Conservation (phyloP, 1,140 invertebrate species). For the Bombus vancouverensis region DNA sequence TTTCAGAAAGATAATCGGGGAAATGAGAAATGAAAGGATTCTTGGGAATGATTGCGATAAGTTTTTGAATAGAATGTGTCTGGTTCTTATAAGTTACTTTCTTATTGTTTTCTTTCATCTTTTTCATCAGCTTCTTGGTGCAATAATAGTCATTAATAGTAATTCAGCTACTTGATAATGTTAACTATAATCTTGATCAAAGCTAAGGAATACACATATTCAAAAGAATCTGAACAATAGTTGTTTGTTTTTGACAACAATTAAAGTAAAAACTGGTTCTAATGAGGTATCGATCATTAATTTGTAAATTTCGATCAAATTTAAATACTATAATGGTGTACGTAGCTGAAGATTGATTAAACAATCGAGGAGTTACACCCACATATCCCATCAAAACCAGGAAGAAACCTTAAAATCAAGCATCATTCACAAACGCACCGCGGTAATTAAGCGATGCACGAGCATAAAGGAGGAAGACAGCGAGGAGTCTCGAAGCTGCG, state of each 20-base stretch:
- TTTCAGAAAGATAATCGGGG: background rate
- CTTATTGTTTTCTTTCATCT: background rate
- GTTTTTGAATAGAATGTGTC: background rate
- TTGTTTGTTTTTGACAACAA: no score
- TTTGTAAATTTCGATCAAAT: no score
- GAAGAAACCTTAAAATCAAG: background rate
- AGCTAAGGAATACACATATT: no score
- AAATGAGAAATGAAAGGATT: background rate
- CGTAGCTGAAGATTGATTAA: no score
- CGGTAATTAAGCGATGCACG: conserved; percentile 19
- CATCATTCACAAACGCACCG: conserved; percentile 16
- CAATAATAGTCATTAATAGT: no score
- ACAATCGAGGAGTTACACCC: no score
- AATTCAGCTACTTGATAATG: no score
- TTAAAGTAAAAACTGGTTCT: no score
- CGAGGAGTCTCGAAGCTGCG: conserved; percentile 9
- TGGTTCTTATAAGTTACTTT: background rate
- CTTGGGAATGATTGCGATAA: background rate
- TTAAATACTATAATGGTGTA: no score
- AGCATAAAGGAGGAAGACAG: conserved; percentile 13
- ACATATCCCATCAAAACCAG: background rate
- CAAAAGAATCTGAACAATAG: no score
- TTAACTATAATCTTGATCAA: no score
- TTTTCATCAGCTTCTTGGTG: background rate
- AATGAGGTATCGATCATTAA: no score